Base-by-base conservation (phyloP, 2,797 vertebrate species). In the Myripristis murdjan region DNA sequence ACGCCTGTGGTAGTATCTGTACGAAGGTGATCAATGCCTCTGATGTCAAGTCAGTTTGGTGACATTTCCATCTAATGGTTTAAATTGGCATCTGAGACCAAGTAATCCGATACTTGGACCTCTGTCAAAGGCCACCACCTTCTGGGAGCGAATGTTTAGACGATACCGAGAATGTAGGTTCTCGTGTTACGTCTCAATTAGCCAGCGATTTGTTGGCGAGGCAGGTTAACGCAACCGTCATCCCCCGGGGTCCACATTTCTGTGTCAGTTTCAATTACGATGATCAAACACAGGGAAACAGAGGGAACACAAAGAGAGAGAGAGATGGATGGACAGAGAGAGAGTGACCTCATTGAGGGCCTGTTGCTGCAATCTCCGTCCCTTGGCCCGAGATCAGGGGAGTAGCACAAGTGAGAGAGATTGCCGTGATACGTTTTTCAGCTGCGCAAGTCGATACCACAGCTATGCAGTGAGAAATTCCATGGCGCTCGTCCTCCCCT, bases 131-230 rank as follows among this genome's bases (percentile, higher is more conserved):
- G 65, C 26, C 73, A 28, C 48, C 33, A 18, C 51, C 31, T 48
- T 65, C 56, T 41, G 26, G 20, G 43, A 78, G 14, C 20, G 18
- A 55, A 48, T 43, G 39, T 65, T 60, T 1, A 48, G 54, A 48
- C 2, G 16, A 52, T 14, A 63, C 22, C 12, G n/a, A 46, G 59
- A 51, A 62, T 1, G 26, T 6, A 52, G 23, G 44, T 33, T 87
- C 75, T 89, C 58, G 2, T 3, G 47, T 89, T 88, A 62, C 63
- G 2, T 51, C 64, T 75, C 61, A 81, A 86, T 90, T 89, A 86
- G 70, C 64, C 75, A 35, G 18, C 22, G 49, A 89, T 87, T 83
- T 89, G 84, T 84, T 63, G 1, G 24, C 1, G 0, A 51, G 77
- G 66, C 75, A 75, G 73, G 82, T 85, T 67, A 65, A 77, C 4